Percentiles rank a stretch among this genome's conserved stretches.
Conservation (phyloP, 2,113 vertebrate genomes). For the Enhydra lutris region DNA sequence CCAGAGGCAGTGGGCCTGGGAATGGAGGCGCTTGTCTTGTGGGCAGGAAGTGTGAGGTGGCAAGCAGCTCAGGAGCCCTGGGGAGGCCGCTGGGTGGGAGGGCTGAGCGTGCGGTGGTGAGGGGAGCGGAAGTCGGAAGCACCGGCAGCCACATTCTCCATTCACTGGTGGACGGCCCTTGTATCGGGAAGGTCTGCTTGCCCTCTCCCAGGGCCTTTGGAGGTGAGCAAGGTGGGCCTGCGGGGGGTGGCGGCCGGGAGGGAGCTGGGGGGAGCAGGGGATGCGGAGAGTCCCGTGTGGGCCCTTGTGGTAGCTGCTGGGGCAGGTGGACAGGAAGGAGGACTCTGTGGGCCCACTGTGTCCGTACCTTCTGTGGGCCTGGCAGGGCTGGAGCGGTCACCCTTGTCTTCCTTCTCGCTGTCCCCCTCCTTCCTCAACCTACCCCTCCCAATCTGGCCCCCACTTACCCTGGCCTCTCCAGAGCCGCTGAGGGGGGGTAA, state of each 20-base stretch:
- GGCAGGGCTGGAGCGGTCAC: not conserved
- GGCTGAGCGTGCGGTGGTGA: not conserved
- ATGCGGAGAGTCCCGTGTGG: not conserved
- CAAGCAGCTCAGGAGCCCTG: not conserved
- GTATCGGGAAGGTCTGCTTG: not conserved
- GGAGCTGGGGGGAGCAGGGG: not conserved
- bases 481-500: not conserved
- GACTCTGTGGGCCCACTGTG: not conserved
- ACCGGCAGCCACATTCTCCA: not conserved
- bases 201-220: not conserved
- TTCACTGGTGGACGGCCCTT: not conserved
- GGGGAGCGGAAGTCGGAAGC: slow-evolving; percentile 70
- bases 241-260: not conserved
- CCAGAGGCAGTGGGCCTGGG: not conserved
- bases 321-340: not conserved
- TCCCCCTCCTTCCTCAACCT: slow-evolving; percentile 24
- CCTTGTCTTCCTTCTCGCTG: slow-evolving; percentile 56
- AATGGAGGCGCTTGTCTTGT: not conserved
- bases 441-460: not conserved
- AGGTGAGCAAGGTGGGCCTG: slow-evolving; percentile 42
- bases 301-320: not conserved
- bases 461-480: not conserved
- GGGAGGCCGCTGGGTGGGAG: not conserved
- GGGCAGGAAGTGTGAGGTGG: slow-evolving; percentile 66
- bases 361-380: not conserved